A percentile compares a stretch with the other conserved stretches of the same genome.
These are phyloP conservation scores for Prionchulus punctatus DNA, from an alignment of 2,888 invertebrate genomes.

Conservation along the genomic window DNA sequence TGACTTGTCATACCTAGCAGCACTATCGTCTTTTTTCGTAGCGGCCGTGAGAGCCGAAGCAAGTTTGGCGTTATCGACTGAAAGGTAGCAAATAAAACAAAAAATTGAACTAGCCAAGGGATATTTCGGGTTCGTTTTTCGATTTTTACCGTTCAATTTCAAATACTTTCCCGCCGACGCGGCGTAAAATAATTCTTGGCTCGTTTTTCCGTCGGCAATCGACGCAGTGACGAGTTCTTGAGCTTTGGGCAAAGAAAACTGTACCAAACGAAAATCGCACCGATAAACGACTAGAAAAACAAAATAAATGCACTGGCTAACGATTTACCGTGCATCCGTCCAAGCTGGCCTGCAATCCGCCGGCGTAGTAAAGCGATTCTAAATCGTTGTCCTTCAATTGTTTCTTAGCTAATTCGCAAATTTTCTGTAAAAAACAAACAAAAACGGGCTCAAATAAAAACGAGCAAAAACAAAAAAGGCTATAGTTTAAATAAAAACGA, in stretches of 20 bases:
- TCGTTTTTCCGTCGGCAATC: constrained; percentile 49
- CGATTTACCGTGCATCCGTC: too few species aligned
- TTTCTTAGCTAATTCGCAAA: constrained; percentile 39
- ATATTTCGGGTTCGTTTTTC: not conserved
- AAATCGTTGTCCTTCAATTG: constrained; percentile 33
- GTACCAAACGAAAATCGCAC: too few species aligned
- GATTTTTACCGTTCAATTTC: constrained; percentile 43
- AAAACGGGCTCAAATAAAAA: constrained; percentile 7
- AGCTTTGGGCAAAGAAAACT: constrained; percentile 20
- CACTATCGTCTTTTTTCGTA: constrained; percentile 67
- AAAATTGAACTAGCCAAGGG: not conserved
- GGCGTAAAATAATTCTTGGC: constrained; percentile 57
- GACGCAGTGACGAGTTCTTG: constrained; percentile 42
- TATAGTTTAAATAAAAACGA: not conserved
- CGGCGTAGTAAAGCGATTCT: constrained; percentile 47
- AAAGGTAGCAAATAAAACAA: constrained; percentile 5
- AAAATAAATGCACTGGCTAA: too few species aligned
- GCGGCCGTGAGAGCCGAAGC: constrained; percentile 54
- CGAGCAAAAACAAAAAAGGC: constrained; percentile 5
- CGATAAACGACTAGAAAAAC: too few species aligned
- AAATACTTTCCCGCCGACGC: constrained; percentile 51
- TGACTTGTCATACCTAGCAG: constrained; percentile 50
- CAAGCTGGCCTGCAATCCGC: constrained; percentile 47
- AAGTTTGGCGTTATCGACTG: constrained; percentile 49
- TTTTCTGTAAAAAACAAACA: constrained; percentile 24